Conservation (phyloP, 2,888 invertebrate genomes). For the Cordylochernes scorpioides region DNA sequence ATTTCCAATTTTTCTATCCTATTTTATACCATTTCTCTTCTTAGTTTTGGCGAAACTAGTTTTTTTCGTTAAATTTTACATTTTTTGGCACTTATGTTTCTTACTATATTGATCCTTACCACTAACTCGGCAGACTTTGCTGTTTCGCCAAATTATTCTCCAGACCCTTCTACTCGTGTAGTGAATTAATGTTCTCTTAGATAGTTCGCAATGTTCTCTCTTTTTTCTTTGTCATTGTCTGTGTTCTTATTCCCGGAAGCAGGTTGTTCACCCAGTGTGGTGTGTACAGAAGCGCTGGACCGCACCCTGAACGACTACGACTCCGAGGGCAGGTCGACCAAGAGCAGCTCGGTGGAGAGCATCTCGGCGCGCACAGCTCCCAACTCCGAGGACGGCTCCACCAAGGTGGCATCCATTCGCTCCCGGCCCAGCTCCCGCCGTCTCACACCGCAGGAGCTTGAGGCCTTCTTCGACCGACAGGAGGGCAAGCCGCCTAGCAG, state of each 20-base stretch:
- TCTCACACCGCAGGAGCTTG: conserved; percentile 67
- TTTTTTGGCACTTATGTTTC: not conserved
- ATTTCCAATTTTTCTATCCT: too few relatives aligned
- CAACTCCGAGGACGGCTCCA: conserved; percentile 2
- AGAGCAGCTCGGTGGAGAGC: conserved; percentile 13
- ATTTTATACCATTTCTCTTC: too few relatives aligned
- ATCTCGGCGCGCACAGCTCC: conserved; percentile 17
- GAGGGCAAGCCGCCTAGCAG: conserved; percentile 18
- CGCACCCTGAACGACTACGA: conserved; percentile 18
- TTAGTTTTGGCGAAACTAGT: too few relatives aligned
- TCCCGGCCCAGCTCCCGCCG: conserved; percentile 39
- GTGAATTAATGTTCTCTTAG: too few relatives aligned
- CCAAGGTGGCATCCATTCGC: conserved; percentile 11
- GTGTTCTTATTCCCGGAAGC: too few relatives aligned
- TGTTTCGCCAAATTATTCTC: too few relatives aligned
- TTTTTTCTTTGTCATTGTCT: too few relatives aligned
- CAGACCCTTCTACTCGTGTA: too few relatives aligned
- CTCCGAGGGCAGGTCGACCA: conserved; percentile 15
- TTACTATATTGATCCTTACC: too few relatives aligned
- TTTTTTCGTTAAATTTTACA: not conserved
- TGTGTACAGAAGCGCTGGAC: conserved; percentile 16
- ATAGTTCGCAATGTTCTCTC: too few relatives aligned
- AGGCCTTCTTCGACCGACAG: conserved; percentile 70
- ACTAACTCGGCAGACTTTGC: too few relatives aligned
- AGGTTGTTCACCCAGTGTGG: too few relatives aligned